Evolutionary conservation across 2,888 invertebrate species (phyloP).

Genomic region (Belgica antarctica): DNA sequence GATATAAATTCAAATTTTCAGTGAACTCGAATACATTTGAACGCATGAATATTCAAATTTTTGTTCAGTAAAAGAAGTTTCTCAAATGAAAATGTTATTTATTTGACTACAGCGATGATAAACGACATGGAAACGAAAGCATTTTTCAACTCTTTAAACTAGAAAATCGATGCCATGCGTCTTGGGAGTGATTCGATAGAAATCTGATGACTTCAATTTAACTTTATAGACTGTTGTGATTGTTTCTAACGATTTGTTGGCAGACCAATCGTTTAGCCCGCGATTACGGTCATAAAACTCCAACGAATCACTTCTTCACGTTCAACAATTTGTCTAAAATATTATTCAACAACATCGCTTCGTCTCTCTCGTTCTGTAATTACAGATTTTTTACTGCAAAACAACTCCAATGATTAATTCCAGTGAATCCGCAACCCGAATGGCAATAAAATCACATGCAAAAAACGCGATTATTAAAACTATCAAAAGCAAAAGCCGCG

Average conservation of each 20-base stretch:
- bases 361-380: slow-evolving; percentile 3
- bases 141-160: no score
- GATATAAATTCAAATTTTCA: no score
- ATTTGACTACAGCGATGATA: slow-evolving; percentile 10
- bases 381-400: neutral
- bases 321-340: slow-evolving; percentile 7
- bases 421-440: slow-evolving; percentile 8
- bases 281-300: slow-evolving; percentile 8
- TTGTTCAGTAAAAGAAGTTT: neutral
- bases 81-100: neutral
- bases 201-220: neutral
- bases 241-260: neutral
- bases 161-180: no score
- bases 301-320: neutral
- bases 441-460: slow-evolving; percentile 29
- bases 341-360: neutral
- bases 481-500: slow-evolving; percentile 40
- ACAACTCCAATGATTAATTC: slow-evolving; percentile 18
- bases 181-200: neutral
- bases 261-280: slow-evolving; percentile 1
- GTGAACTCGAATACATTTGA: no score
- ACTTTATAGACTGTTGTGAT: slow-evolving; percentile 1
- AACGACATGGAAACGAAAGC: neutral
- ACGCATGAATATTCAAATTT: slow-evolving; percentile 35
- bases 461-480: neutral